A percentile compares a stretch with the other conserved stretches of the same genome.
Evolutionary conservation across 64 coral and sea anemone species (phyloP).

Genomic region (Stichodactyla helianthus): DNA sequence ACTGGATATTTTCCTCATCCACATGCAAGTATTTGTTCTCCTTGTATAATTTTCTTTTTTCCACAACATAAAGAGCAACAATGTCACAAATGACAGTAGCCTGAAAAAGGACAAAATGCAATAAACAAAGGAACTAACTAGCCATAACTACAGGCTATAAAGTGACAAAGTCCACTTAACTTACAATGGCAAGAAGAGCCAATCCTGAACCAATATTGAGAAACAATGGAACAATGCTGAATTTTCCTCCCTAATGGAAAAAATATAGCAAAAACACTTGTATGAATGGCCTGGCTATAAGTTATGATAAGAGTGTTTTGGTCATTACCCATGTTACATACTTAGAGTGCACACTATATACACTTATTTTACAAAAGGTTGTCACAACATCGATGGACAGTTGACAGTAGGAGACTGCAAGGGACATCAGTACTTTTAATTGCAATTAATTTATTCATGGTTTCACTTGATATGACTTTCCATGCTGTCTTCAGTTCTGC

Average conservation of each 20-base stretch:
- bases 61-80: constrained; percentile 63
- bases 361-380: too few relatives aligned
- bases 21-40: constrained; percentile 80
- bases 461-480: too few relatives aligned
- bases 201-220: constrained; percentile 84
- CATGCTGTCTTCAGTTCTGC: too few relatives aligned
- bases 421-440: too few relatives aligned
- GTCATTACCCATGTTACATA: too few relatives aligned
- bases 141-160: not conserved
- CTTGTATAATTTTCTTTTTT: constrained; percentile 71
- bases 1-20: constrained; percentile 32
- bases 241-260: constrained; percentile 73
- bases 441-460: too few relatives aligned
- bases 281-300: too few relatives aligned
- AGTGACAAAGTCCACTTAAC: not conserved
- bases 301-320: too few relatives aligned
- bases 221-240: constrained; percentile 74
- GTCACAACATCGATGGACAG: too few relatives aligned
- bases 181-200: constrained; percentile 85
- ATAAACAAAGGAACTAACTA: not conserved
- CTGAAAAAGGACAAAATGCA: constrained; percentile 25
- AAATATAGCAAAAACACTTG: not conserved
- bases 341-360: too few relatives aligned
- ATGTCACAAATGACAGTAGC: constrained; percentile 81
- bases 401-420: too few relatives aligned